Evolutionary conservation across 2,797 vertebrate species (phyloP), one percentile per base, ranked within the genome.

Genomic region (Capromys pilorides): DNA sequence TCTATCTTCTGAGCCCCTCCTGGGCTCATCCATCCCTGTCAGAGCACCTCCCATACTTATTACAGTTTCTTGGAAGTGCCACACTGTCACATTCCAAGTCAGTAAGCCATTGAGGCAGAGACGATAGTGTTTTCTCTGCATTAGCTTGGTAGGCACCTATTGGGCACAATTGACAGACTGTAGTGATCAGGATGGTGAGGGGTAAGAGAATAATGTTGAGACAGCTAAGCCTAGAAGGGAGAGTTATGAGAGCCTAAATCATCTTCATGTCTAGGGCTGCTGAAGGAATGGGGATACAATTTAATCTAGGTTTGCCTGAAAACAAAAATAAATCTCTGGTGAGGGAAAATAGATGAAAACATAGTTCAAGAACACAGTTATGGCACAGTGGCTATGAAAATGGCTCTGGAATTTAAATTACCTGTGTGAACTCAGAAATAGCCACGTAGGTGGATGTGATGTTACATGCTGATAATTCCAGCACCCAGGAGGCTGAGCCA

Each of bases 341-440:
- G 6, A 57, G 54, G 49, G 49, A 5, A 54, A 22, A 9, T 3
- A 2, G 79, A 5, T 1, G 0, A 49, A 39, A 24, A 75, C 21
- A 14, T 11, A 79, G 36, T 51, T 84, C 21, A 85, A 93, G 84
- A 78, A 31, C 73, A 49, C 26, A 89, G 26, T 51, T n/a, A 36
- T n/a, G 41, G 18, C 49, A 51, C 49, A 7, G 36, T 67, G 64
- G 54, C 9, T 8, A 13, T 64, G 6, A 36, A 57, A 36, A 90
- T 51, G n/a, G 36, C 57, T 94, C 64, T 90, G 67, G 64, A 83
- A 86, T 33, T n/a, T 66, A 59, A 59, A 86, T 16, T 90, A 66
- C 77, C 66, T 39, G 11, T 39, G 24, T 90, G 61, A 90, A 73
- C 85, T 91, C 41, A 62, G 86, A 45, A 45, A 45, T 45, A 28